These are phyloP conservation scores for Neolamprologus fasciatus DNA, from an alignment of 2,113 vertebrate species.

Conservation along the genomic window DNA sequence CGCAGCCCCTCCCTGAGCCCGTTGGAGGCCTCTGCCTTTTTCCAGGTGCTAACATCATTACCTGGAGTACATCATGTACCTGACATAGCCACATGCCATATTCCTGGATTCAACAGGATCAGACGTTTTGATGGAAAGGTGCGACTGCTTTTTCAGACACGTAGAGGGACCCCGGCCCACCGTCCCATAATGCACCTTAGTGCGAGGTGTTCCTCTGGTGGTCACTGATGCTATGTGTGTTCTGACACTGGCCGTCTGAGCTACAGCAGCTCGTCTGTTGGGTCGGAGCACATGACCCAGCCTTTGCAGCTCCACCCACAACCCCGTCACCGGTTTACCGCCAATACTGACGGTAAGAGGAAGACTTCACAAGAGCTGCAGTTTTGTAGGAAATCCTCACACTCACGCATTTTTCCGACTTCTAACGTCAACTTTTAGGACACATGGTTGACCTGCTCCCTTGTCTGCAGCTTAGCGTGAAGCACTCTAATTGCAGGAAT, in stretches of 20 bases:
- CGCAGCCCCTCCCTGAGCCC: background rate
- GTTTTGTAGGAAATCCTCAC: background rate
- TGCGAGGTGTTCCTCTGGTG: background rate
- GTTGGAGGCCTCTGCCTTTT: background rate
- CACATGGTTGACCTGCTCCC: background rate
- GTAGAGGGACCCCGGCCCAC: background rate
- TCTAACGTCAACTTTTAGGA: background rate
- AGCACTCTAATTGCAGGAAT: background rate
- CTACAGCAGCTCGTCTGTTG: background rate
- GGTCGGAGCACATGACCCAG: background rate
- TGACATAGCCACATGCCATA: background rate
- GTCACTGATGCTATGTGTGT: background rate
- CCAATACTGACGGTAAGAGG: background rate
- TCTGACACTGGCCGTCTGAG: background rate
- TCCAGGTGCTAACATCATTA: background rate
- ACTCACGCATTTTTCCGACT: background rate
- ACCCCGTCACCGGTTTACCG: background rate
- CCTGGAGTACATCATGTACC: background rate
- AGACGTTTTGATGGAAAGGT: background rate
- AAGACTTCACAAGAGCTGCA: background rate
- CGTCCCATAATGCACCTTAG: background rate
- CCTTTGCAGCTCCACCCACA: background rate
- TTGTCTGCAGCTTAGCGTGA: background rate
- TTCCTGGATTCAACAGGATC: background rate
- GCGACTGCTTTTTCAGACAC: background rate